Evolutionary conservation across 2,797 vertebrate genomes (phyloP).

Genomic region (Mallotus villosus): DNA sequence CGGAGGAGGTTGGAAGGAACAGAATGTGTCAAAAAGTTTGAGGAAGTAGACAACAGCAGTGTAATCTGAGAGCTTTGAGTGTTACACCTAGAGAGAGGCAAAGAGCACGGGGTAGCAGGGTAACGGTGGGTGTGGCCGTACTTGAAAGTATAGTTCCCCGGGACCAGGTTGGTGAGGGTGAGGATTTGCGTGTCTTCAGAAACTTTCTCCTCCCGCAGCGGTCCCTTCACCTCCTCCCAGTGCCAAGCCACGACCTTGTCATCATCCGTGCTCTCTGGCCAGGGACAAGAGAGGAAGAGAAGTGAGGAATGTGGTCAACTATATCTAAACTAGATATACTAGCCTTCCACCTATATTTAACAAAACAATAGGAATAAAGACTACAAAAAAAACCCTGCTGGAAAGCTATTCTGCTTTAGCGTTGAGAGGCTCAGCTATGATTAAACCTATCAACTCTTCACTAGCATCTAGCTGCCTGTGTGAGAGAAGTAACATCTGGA

Average conservation of each 20-base stretch:
- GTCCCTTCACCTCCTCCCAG: constrained; percentile 97
- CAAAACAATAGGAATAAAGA: too few species aligned
- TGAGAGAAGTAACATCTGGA: background rate
- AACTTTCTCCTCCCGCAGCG: constrained; percentile 91
- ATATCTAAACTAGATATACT: too few species aligned
- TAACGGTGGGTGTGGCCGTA: constrained; percentile 48
- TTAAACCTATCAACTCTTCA: too few species aligned
- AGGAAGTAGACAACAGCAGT: too few species aligned
- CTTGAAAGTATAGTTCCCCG: constrained; percentile 97
- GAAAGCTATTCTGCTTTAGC: too few species aligned
- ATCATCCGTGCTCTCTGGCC: constrained; percentile 92
- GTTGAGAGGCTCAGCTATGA: too few species aligned
- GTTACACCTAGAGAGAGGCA: background rate
- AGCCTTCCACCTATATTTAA: too few species aligned
- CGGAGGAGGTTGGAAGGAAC: too few species aligned
- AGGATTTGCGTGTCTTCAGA: constrained; percentile 85
- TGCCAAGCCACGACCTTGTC: constrained; percentile 90
- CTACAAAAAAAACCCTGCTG: too few species aligned
- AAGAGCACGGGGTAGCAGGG: background rate
- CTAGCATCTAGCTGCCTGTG: background rate
- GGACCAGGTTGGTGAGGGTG: constrained; percentile 88
- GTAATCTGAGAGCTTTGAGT: too few species aligned
- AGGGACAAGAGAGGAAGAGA: background rate
- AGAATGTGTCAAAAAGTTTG: too few species aligned
- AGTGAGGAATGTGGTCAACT: background rate